Percentiles rank a stretch among this genome's conserved stretches.
Evolutionary conservation across 1,140 invertebrate genomes (phyloP).

Genomic region (Chironomus tepperi): DNA sequence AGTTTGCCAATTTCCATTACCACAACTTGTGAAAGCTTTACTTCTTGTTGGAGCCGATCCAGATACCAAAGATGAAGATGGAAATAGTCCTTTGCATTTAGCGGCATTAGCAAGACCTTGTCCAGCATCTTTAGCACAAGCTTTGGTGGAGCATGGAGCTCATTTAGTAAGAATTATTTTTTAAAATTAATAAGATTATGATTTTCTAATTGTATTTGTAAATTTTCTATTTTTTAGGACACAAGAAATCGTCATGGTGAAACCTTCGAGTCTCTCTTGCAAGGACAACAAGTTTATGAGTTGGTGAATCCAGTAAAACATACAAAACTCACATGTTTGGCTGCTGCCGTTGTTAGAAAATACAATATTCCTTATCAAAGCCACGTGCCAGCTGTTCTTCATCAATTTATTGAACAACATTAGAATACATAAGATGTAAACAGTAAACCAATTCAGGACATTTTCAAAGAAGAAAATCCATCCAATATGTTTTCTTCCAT

Average conservation of each 20-base stretch:
- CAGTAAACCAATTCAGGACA: background rate
- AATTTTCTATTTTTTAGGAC: conserved; percentile 52
- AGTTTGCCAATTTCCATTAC: conserved; percentile 64
- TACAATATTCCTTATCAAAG: conserved; percentile 34
- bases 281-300: conserved; percentile 49
- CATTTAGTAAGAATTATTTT: conserved; percentile 54
- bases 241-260: conserved; percentile 69
- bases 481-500: background rate
- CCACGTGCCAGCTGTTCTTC: conserved; percentile 33
- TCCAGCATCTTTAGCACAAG: conserved; percentile 54
- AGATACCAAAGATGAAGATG: conserved; percentile 61
- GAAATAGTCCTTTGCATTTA: conserved; percentile 71
- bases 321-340: conserved; percentile 69
- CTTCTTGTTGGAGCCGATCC: conserved; percentile 74
- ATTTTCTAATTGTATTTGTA: no score
- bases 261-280: conserved; percentile 63
- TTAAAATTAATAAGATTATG: no score
- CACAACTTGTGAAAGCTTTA: conserved; percentile 64
- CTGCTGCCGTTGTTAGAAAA: conserved; percentile 58
- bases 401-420: conserved; percentile 38
- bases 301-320: conserved; percentile 71
- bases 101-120: conserved; percentile 45
- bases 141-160: conserved; percentile 66
- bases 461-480: background rate
- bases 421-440: conserved; percentile 26